A percentile compares a stretch with the other conserved stretches of the same genome.
Evolutionary conservation across 2,888 invertebrate species (phyloP).

Genomic region (Pammene aurita): DNA sequence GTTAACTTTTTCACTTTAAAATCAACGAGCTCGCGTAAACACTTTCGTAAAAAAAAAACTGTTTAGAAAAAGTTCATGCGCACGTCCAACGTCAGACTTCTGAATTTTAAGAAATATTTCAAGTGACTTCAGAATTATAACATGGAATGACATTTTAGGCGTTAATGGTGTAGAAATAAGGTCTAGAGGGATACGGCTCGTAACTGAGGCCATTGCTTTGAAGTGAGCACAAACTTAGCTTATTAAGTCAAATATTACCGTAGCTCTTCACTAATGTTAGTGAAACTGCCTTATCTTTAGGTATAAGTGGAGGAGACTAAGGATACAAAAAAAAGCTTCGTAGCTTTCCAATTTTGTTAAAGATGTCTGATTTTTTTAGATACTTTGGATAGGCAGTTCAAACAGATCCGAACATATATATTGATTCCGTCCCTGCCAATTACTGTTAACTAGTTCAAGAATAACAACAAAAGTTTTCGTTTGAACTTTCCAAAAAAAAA

Average conservation of each 20-base stretch:
- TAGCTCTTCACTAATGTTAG: constrained; percentile 23
- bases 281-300: constrained; percentile 17
- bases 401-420: too few species aligned
- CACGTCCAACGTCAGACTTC: background rate
- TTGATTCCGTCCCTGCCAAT: too few species aligned
- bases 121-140: constrained; percentile 26
- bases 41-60: constrained; percentile 8
- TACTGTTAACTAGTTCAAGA: too few species aligned
- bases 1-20: constrained; percentile 17
- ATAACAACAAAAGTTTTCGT: constrained; percentile 23
- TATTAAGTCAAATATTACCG: constrained; percentile 45
- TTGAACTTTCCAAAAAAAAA: background rate
- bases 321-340: too few species aligned
- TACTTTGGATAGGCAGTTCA: too few species aligned
- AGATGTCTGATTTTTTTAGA: too few species aligned
- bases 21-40: constrained; percentile 16
- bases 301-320: background rate
- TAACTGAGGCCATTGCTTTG: constrained; percentile 44
- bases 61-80: constrained; percentile 4
- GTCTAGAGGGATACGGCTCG: constrained; percentile 18
- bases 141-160: constrained; percentile 28
- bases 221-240: constrained; percentile 45
- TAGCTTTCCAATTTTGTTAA: too few species aligned
- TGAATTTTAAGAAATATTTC: constrained; percentile 21
- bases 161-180: constrained; percentile 38